These are phyloP conservation scores for Busseola fusca DNA, from an alignment of 2,888 invertebrate genomes.

Conservation along the genomic window DNA sequence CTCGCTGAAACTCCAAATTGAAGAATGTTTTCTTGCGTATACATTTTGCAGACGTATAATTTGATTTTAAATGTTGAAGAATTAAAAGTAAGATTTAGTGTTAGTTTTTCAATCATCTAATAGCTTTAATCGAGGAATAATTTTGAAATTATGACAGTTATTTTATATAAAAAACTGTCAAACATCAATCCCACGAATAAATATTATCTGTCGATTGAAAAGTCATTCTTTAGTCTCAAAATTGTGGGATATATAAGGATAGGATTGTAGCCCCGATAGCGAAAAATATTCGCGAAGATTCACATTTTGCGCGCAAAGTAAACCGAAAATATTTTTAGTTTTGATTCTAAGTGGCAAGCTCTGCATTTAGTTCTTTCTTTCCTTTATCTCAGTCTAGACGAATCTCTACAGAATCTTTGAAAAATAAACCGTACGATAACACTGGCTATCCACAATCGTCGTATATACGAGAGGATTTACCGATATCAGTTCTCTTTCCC, in stretches of 20 bases:
- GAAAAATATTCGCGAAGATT: background rate
- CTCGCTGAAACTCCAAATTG: constrained; percentile 21
- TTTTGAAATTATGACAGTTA: too few species aligned
- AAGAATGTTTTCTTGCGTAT: constrained; percentile 9
- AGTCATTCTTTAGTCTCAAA: background rate
- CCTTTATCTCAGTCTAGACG: constrained; percentile 19
- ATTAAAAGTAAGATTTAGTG: too few species aligned
- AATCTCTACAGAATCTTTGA: constrained; percentile 27
- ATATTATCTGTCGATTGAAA: too few species aligned
- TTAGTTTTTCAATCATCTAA: too few species aligned
- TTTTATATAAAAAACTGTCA: too few species aligned
- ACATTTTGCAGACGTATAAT: too few species aligned
- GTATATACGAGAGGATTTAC: constrained; percentile 21
- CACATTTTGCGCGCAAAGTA: background rate
- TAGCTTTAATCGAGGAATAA: too few species aligned
- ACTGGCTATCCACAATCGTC: constrained; percentile 7
- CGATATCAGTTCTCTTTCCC: constrained; percentile 28
- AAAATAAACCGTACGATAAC: constrained; percentile 32
- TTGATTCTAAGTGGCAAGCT: background rate
- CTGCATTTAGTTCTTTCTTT: background rate
- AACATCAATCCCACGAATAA: too few species aligned
- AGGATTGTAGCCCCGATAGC: background rate
- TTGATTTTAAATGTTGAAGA: background rate
- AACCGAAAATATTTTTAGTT: constrained; percentile 1
- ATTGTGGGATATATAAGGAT: background rate